Conservation (phyloP, 2,797 vertebrate genomes). For the Chiloscyllium punctatum region DNA sequence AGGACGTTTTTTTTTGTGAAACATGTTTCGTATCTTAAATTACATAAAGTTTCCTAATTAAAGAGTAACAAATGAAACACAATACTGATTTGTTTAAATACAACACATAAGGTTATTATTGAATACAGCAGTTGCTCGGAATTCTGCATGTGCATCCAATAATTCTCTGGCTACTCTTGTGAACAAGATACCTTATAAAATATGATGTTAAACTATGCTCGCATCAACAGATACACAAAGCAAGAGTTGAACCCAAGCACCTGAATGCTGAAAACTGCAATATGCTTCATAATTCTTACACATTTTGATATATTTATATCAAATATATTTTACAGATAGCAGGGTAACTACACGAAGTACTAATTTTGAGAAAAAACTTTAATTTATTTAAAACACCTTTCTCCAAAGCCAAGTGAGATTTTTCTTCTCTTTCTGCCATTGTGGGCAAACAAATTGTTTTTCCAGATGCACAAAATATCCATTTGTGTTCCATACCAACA, state of each 20-base stretch:
- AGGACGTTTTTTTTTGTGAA: neutral
- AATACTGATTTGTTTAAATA: constrained; percentile 36
- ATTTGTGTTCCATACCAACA: constrained; percentile 66
- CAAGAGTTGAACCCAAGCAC: neutral
- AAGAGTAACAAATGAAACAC: constrained; percentile 37
- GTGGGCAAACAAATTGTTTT: constrained; percentile 78
- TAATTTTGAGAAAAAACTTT: constrained; percentile 19
- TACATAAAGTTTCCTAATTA: constrained; percentile 35
- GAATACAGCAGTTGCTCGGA: constrained; percentile 26
- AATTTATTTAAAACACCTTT: constrained; percentile 28
- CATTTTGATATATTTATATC: neutral
- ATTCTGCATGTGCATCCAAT: constrained; percentile 67
- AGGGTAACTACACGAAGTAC: constrained; percentile 27
- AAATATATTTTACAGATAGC: constrained; percentile 25
- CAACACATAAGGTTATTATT: constrained; percentile 26
- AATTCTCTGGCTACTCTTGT: constrained; percentile 62
- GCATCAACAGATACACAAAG: constrained; percentile 17
- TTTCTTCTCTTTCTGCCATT: constrained; percentile 67
- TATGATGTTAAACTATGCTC: constrained; percentile 55
- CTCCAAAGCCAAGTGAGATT: constrained; percentile 56
- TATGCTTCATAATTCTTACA: neutral
- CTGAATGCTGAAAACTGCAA: constrained; percentile 5
- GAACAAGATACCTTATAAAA: constrained; percentile 63
- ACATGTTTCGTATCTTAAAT: constrained; percentile 22
- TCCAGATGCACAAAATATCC: constrained; percentile 79